phyloP scores from a whole-genome alignment of 2,797 vertebrate species.

The Melanotaenia parkinsoni region DNA sequence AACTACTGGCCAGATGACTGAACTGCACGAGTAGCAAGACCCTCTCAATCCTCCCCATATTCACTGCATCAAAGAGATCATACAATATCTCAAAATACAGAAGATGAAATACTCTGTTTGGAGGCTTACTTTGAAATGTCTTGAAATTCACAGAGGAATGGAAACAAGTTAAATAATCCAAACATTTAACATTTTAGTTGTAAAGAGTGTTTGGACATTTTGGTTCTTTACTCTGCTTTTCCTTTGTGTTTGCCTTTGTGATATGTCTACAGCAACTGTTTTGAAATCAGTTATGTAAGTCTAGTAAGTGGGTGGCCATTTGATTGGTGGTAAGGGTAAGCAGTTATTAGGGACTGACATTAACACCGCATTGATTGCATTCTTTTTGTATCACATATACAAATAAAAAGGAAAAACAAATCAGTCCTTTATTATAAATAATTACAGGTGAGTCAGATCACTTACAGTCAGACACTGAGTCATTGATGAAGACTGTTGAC shows the following conservation, averaged over 20 bases:
- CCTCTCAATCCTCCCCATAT: background rate
- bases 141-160: background rate
- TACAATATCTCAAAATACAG: background rate
- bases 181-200: background rate
- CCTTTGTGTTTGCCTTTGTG: background rate
- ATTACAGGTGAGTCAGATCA: conserved; percentile 22
- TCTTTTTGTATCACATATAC: background rate
- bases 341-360: background rate
- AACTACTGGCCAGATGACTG: background rate
- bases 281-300: background rate
- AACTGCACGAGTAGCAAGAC: background rate
- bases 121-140: background rate
- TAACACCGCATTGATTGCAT: no score
- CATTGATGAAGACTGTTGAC: conserved; percentile 88
- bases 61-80: background rate
- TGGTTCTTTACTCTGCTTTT: background rate
- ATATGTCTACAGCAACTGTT: background rate
- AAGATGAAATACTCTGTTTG: background rate
- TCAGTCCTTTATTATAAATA: background rate
- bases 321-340: conserved; percentile 1
- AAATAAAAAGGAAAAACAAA: background rate
- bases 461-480: conserved; percentile 93
- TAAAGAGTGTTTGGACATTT: no score
- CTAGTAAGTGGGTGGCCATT: background rate
- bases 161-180: background rate